Conservation (phyloP, 1,140 invertebrate species). For the Adelges cooleyi region DNA sequence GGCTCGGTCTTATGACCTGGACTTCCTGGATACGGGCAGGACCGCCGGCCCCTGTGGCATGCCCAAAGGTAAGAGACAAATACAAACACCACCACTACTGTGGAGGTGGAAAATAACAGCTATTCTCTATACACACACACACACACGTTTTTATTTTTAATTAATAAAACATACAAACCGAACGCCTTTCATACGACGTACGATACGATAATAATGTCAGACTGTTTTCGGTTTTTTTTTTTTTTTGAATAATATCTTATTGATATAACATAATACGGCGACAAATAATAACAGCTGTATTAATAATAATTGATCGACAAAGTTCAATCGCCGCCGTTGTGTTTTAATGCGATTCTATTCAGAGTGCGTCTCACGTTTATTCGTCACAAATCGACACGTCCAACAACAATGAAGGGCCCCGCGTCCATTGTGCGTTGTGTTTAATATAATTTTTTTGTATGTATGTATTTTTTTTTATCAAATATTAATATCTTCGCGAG, state of each 20-base stretch:
- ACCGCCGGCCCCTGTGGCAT: constrained; percentile 88
- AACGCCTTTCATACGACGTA: too few relatives aligned
- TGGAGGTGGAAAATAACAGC: too few relatives aligned
- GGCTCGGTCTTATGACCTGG: constrained; percentile 74
- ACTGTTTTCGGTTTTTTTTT: too few relatives aligned
- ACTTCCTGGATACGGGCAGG: constrained; percentile 84
- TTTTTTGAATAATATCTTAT: too few relatives aligned
- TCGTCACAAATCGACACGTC: background rate
- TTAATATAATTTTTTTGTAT: background rate
- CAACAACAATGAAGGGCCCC: background rate
- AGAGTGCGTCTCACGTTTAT: background rate
- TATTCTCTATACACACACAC: too few relatives aligned
- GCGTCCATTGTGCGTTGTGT: constrained; percentile 13
- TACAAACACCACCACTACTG: too few relatives aligned
- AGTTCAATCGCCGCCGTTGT: background rate
- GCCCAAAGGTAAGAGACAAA: constrained; percentile 72
- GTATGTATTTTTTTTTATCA: constrained; percentile 5
- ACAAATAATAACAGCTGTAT: too few relatives aligned
- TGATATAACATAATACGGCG: too few relatives aligned
- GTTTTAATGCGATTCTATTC: background rate
- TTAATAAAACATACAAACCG: too few relatives aligned
- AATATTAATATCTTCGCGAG: background rate
- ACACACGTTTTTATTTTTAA: too few relatives aligned
- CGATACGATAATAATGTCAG: too few relatives aligned
- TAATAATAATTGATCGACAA: background rate